Base-by-base conservation (phyloP, 2,888 invertebrate genomes). In the Electrophaes corylata region DNA sequence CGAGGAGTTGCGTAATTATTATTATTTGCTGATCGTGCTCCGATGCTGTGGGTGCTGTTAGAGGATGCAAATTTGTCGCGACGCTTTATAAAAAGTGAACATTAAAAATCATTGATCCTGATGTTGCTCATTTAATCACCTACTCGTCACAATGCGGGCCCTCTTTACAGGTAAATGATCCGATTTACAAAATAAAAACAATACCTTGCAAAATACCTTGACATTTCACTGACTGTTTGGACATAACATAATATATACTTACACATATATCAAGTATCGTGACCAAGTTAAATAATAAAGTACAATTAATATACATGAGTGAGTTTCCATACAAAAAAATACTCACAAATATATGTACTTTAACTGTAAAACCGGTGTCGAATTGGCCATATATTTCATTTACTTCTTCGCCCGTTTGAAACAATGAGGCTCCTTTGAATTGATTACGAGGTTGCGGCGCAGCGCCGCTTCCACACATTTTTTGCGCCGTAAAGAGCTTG, bases 21-120 rank as follows among this genome's bases (percentile, higher is more conserved):
- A n/a, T 84, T 88, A 89, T 91, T 90, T 90, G 83, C 78, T 73
- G 89, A 89, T 90, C 89, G 91, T 91, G 91, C 88, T 76, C 78
- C 83, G 76, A 74, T 77, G 79, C 80, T 79, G 79, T 81, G 81
- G 84, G 71, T 81, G 75, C 83, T 88, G 85, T 88, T 91, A 88
- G 86, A 81, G 80, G 84, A 91, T 91, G 89, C 87, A 89, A 91
- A 90, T 90, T 88, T 88, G 89, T 89, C 83, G 84, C 79, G 78
- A 78, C 81, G 83, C 79, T 88, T 87, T 84, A 86, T 87, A 88
- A 87, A 89, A 87, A 79, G 84, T 83, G 76, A 77, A 76, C 78
- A 29, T 29, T 10, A 81, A 71, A 80, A 78, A 79, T 55, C 83
- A 86, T 86, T 86, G 86, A 87, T 89, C 84, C 81, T 73, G 83